Percentiles rank a stretch among this genome's conserved stretches.
phyloP scores from a whole-genome alignment of 2,113 vertebrate species.

The Takifugu flavidus region DNA sequence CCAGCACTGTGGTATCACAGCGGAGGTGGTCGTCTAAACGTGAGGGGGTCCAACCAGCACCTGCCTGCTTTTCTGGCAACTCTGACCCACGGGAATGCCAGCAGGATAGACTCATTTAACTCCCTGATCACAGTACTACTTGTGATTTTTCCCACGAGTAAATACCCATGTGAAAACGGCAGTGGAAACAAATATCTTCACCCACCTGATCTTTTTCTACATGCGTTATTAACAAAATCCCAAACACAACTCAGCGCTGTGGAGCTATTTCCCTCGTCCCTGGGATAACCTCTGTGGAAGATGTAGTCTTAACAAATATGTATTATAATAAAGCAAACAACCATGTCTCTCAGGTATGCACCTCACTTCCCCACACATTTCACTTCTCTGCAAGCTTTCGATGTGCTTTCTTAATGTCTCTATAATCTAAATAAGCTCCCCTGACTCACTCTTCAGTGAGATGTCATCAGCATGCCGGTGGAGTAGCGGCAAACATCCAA shows the following conservation, averaged over 20 bases:
- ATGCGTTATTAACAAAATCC: background rate
- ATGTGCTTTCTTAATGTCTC: slow-evolving; percentile 52
- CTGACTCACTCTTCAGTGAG: slow-evolving; percentile 40
- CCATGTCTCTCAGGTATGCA: slow-evolving; percentile 18
- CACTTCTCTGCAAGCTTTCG: slow-evolving; percentile 31
- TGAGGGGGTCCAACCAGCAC: slow-evolving; percentile 8
- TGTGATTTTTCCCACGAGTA: too few relatives aligned
- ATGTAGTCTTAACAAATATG: slow-evolving; percentile 22
- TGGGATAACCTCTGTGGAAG: background rate
- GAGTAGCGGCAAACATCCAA: slow-evolving; percentile 45
- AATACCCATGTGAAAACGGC: too few relatives aligned
- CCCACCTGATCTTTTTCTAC: too few relatives aligned
- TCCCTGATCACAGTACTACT: too few relatives aligned
- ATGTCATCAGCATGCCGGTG: slow-evolving; percentile 59
- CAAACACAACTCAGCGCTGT: background rate
- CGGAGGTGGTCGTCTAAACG: slow-evolving; percentile 29
- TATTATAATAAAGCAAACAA: slow-evolving; percentile 32
- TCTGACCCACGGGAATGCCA: too few relatives aligned
- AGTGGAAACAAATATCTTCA: too few relatives aligned
- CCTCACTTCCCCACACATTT: slow-evolving; percentile 28
- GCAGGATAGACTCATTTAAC: too few relatives aligned
- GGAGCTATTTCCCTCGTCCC: slow-evolving; percentile 8
- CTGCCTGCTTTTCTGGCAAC: background rate
- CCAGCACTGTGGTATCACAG: slow-evolving; percentile 22
- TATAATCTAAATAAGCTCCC: slow-evolving; percentile 55